Base-by-base conservation (phyloP, 2,113 vertebrate genomes). In the Malurus cyaneus region DNA sequence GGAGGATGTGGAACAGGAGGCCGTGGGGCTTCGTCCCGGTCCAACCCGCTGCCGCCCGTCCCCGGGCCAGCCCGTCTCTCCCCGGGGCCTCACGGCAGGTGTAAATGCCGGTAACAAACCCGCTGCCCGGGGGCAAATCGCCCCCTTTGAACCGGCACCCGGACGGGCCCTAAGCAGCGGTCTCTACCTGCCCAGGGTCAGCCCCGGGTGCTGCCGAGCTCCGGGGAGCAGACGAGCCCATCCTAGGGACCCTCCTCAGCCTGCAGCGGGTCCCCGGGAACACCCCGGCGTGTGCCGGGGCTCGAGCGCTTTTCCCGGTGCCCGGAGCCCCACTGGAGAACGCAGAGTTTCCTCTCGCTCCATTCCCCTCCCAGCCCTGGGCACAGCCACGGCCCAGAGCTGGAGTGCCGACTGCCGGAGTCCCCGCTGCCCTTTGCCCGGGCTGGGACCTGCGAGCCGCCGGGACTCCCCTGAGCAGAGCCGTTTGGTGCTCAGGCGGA, bases 21-120 rank as follows among this genome's bases (percentile, higher is more conserved):
- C 32, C 39, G 1, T 20, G 57, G 6, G 18, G 8, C 1, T 76
- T 62, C 5, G 29, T 24, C 16, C 12, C 26, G 12, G 14, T 1
- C 8, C 39, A 47, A 5, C 24, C 5, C 11, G 2, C 12, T 10
- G 8, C 36, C 23, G 12, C 25, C 56, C 31, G 8, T 17, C 9
- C n/a, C 32, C 28, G 13, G 23, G 18, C 11, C 31, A 24, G 8
- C 36, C 21, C 19, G 4, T 8, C 18, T 49, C 24, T 66, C 52
- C 56, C 42, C 21, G 28, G 44, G 44, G 36, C 24, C 29, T 42
- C 77, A 7, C 84, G 77, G 69, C 80, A 61, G 80, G 86, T 88
- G 89, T 62, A 25, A 76, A 31, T 8, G 12, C 32, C 25, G 6
- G 12, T 29, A 20, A 47, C 8, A 47, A 76, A 32, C 21, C 8